A percentile compares a stretch with the other conserved stretches of the same genome.
phyloP scores from a whole-genome alignment of 2,113 vertebrate species.

The Chinchilla lanigera region DNA sequence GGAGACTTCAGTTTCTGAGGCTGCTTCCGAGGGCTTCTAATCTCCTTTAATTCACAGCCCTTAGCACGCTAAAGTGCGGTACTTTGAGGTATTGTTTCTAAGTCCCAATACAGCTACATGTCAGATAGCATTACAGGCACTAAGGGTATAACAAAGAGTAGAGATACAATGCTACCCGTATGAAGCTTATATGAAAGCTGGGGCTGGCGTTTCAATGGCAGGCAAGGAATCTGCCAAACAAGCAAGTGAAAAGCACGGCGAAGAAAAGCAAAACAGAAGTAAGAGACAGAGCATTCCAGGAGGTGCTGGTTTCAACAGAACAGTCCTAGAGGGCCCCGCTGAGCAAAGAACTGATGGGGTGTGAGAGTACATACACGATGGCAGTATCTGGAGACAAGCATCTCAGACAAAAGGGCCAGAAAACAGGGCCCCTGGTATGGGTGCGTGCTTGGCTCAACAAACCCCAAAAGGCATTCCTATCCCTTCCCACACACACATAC shows the following conservation, averaged over 20 bases:
- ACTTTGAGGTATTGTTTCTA: neutral
- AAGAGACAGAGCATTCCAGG: neutral
- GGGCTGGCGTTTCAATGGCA: no score
- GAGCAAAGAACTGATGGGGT: neutral
- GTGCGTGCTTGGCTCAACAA: neutral
- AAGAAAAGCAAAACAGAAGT: neutral
- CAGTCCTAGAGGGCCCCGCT: neutral
- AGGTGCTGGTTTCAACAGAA: neutral
- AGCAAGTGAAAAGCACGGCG: neutral
- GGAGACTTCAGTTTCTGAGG: neutral
- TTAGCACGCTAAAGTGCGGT: neutral
- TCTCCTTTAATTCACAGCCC: neutral
- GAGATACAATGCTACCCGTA: neutral
- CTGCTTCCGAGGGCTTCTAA: neutral
- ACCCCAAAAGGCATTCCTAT: neutral
- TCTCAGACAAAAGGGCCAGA: neutral
- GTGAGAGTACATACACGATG: neutral
- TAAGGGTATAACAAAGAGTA: neutral
- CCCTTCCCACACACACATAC: neutral
- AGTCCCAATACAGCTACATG: neutral
- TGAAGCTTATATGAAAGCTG: neutral
- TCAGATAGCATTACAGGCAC: neutral
- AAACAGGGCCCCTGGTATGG: neutral
- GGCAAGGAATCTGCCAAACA: neutral
- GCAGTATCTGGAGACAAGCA: neutral